Base-by-base conservation (phyloP, 2,888 invertebrate species). In the Pocota personata region DNA sequence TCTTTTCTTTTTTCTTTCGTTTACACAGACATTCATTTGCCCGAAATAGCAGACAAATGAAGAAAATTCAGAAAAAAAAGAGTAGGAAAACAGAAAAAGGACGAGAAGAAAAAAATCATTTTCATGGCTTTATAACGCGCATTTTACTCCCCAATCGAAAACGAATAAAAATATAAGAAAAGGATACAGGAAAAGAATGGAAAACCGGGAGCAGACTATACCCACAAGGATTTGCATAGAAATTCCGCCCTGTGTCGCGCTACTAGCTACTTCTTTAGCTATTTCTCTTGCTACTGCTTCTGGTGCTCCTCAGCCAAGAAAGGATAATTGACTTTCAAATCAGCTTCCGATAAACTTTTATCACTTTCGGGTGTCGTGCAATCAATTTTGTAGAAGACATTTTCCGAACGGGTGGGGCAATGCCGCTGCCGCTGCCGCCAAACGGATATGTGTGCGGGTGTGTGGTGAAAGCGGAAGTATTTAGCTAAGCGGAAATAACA, bases 301-400 rank as follows among this genome's bases (percentile, higher is more conserved):
- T 14, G 32, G 21, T 66, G 40, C 30, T 67, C 12, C 66, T 37
- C 24, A 46, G 48, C 19, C 27, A 60, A 75, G n/a, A 88, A 89
- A 89, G 89, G 90, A 90, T 91, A 90, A 90, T 90, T 90, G 91
- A 90, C 91, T 91, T 90, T 91, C 90, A 90, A 90, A 90, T 90
- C 90, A 90, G 90, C 90, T 90, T 91, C 91, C 91, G 90, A 91
- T 91, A 91, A 91, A 91, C 90, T 91, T 91, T 91, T 91, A 90
- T 90, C 90, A 91, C 89, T 89, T 89, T 90, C 89, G 89, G 88
- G 90, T 90, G 89, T 89, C 89, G 90, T 89, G 91, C 88, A 87
- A 86, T 86, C 84, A 86, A 86, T 82, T 86, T 64, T 69, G 58
- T 30, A 19, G 78, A 67, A 58, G 55, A 72, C 21, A n/a, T 35